These are phyloP conservation scores for Leptinotarsa lineolata DNA, from an alignment of 1,140 invertebrate genomes.

Conservation along the genomic window DNA sequence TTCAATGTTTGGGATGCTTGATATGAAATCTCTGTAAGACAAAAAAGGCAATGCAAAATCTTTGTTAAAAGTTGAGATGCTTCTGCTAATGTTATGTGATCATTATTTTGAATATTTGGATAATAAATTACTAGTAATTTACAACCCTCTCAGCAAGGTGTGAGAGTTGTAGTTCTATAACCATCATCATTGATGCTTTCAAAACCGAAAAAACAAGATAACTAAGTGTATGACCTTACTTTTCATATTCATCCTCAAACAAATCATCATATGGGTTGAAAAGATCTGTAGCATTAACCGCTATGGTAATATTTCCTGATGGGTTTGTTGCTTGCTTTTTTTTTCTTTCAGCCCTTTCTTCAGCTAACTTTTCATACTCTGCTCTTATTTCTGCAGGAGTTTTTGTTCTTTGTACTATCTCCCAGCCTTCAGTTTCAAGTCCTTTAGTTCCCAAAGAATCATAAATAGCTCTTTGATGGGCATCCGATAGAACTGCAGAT, in stretches of 20 bases:
- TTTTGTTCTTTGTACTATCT: conserved; percentile 85
- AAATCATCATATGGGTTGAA: conserved; percentile 75
- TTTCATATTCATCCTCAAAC: conserved; percentile 49
- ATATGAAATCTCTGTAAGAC: conserved; percentile 59
- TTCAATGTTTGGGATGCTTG: conserved; percentile 77
- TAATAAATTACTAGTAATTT: too few species aligned
- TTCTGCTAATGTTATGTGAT: too few species aligned
- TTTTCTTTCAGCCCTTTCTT: conserved; percentile 79
- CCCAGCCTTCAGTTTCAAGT: conserved; percentile 89
- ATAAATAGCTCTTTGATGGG: conserved; percentile 79
- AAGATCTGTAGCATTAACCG: conserved; percentile 90
- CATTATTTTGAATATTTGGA: too few species aligned
- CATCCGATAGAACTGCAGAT: conserved; percentile 72
- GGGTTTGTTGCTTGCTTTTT: conserved; percentile 90
- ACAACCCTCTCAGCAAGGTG: too few species aligned
- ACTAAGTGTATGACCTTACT: conserved; percentile 30
- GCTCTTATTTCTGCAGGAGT: conserved; percentile 92
- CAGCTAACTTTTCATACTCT: conserved; percentile 85
- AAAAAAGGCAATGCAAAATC: neutral
- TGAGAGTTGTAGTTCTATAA: too few species aligned
- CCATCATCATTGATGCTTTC: too few species aligned
- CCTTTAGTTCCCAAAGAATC: conserved; percentile 79
- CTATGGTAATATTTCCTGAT: conserved; percentile 81
- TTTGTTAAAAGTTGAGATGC: neutral
- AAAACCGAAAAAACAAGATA: too few species aligned